Evolutionary conservation across 2,113 vertebrate species (phyloP).

Genomic region (Paramisgurnus dabryanus): DNA sequence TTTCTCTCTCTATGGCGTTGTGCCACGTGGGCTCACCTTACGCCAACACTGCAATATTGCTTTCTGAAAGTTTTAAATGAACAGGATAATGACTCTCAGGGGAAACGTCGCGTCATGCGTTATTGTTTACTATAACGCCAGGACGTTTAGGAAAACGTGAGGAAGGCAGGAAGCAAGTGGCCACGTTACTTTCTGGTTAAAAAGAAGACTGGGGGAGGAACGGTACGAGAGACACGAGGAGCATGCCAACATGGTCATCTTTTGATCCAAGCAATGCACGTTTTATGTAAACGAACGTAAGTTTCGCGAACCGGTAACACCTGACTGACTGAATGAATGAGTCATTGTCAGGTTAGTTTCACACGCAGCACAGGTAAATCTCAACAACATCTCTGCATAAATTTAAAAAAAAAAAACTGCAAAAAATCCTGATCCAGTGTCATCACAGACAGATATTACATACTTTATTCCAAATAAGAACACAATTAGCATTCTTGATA

Average conservation of each 20-base stretch:
- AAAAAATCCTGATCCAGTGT: too few species aligned
- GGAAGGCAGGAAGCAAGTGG: slow-evolving; percentile 14
- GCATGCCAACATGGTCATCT: slow-evolving; percentile 46
- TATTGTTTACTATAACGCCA: slow-evolving; percentile 29
- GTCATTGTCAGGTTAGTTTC: too few species aligned
- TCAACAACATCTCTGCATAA: not conserved
- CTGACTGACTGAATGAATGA: too few species aligned
- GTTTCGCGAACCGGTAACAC: too few species aligned
- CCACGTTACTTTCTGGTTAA: not conserved
- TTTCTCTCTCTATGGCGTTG: not conserved
- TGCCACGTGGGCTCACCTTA: slow-evolving; percentile 13
- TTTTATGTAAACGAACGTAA: too few species aligned
- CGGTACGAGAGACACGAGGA: not conserved
- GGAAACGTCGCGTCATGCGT: not conserved
- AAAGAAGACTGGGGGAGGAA: not conserved
- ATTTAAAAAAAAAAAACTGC: too few species aligned
- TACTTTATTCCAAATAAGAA: too few species aligned
- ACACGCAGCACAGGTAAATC: not conserved
- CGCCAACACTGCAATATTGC: slow-evolving; percentile 1
- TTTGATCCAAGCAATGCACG: slow-evolving; percentile 26
- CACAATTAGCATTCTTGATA: too few species aligned
- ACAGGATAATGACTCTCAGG: slow-evolving; percentile 11
- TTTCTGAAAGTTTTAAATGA: slow-evolving; percentile 25
- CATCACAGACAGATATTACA: too few species aligned
- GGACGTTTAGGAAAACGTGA: not conserved